A percentile compares a stretch with the other conserved stretches of the same genome.
Evolutionary conservation across 2,888 invertebrate genomes (phyloP).

Genomic region (Drosophila putrida): DNA sequence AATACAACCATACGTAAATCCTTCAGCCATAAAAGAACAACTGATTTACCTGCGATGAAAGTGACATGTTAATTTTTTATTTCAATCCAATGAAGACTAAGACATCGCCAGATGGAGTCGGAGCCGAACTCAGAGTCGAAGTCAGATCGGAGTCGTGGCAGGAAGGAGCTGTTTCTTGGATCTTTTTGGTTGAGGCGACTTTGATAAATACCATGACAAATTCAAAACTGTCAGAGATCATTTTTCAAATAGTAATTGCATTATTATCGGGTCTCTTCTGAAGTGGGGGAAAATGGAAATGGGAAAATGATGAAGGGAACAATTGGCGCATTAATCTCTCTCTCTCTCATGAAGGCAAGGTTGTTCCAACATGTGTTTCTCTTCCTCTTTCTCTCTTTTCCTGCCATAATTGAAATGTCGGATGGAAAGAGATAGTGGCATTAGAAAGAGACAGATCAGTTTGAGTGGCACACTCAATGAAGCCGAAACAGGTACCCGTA

Average conservation of each 20-base stretch:
- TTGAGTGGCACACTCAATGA: conserved; percentile 69
- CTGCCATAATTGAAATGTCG: conserved; percentile 78
- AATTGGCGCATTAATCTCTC: conserved; percentile 84
- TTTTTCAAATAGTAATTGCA: conserved; percentile 84
- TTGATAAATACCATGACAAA: conserved; percentile 84
- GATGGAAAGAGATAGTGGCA: conserved; percentile 10
- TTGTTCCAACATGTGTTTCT: conserved; percentile 61
- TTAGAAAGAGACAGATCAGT: conserved; percentile 21
- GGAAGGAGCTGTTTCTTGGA: conserved; percentile 18
- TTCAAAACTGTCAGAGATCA: conserved; percentile 83
- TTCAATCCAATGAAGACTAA: conserved; percentile 34
- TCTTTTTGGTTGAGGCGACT: conserved; percentile 63
- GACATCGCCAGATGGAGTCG: conserved; percentile 40
- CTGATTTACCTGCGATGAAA: conserved; percentile 80
- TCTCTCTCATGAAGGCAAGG: conserved; percentile 36
- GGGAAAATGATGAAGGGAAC: conserved; percentile 80
- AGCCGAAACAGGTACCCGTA: conserved; percentile 68
- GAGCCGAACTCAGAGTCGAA: background rate
- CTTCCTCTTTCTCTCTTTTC: conserved; percentile 9
- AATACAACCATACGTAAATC: conserved; percentile 55
- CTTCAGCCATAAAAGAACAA: conserved; percentile 65
- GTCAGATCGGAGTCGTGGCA: conserved; percentile 21
- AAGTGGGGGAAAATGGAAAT: conserved; percentile 47
- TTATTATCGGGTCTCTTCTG: conserved; percentile 71
- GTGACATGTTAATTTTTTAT: conserved; percentile 80